Evolutionary conservation across 2,888 invertebrate species (phyloP).

Genomic region (Junonia oenone): DNA sequence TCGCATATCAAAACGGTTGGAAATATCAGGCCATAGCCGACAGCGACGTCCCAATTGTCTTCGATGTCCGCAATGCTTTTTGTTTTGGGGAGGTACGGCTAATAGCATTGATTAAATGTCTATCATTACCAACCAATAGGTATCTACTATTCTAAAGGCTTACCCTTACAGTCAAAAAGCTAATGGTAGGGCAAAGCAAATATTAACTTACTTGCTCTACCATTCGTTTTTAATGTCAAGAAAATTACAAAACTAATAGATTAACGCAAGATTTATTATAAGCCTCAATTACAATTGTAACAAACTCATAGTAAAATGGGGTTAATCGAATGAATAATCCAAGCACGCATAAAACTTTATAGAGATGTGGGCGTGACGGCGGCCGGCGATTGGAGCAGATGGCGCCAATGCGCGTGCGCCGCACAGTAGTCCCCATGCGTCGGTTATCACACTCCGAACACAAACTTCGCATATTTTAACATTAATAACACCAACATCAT

Average conservation of each 20-base stretch:
- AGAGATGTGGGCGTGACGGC: slow-evolving; percentile 56
- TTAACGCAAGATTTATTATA: too few relatives aligned
- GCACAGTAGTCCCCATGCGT: slow-evolving; percentile 56
- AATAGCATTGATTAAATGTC: not conserved
- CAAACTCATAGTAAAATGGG: not conserved
- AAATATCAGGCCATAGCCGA: slow-evolving; percentile 54
- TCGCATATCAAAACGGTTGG: slow-evolving; percentile 43
- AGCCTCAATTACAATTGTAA: not conserved
- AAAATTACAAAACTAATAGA: too few relatives aligned
- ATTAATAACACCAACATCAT: not conserved
- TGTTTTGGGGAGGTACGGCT: not conserved
- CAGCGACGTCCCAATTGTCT: slow-evolving; percentile 40
- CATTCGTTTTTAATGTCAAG: too few relatives aligned
- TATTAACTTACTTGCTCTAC: too few relatives aligned
- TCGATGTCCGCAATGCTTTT: slow-evolving; percentile 9
- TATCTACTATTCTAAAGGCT: not conserved
- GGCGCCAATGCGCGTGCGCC: slow-evolving; percentile 74
- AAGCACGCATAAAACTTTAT: slow-evolving; percentile 27
- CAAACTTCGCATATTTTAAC: slow-evolving; percentile 10
- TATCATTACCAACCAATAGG: not conserved
- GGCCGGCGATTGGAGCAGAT: slow-evolving; percentile 61
- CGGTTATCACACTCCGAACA: slow-evolving; percentile 18
- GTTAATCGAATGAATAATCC: slow-evolving; percentile 6
- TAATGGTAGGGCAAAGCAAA: not conserved
- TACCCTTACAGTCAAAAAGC: not conserved